Percentiles rank a stretch among this genome's conserved stretches.
Evolutionary conservation across 1,140 invertebrate genomes (phyloP).

Genomic region (Drosophila bifasciata): DNA sequence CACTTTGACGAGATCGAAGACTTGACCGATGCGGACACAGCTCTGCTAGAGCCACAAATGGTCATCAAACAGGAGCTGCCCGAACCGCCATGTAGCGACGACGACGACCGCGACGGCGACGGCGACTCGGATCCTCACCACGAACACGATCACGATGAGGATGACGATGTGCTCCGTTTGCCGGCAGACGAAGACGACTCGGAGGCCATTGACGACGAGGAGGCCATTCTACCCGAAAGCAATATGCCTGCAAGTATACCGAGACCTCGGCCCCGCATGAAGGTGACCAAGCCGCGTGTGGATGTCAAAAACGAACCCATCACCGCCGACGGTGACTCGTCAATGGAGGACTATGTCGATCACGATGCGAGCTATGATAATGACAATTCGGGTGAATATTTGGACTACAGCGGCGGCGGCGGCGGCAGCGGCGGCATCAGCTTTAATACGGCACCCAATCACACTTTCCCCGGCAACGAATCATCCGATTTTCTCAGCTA

Average conservation of each 20-base stretch:
- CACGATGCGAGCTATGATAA: constrained; percentile 51
- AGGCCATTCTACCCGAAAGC: constrained; percentile 63
- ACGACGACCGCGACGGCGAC: constrained; percentile 32
- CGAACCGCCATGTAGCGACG: constrained; percentile 60
- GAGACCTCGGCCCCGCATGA: constrained; percentile 45
- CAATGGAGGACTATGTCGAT: constrained; percentile 60
- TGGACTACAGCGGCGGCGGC: constrained; percentile 57
- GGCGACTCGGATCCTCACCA: constrained; percentile 23
- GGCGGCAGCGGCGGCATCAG: constrained; percentile 47
- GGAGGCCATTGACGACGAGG: constrained; percentile 44
- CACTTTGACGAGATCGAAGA: constrained; percentile 72
- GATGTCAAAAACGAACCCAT: constrained; percentile 50
- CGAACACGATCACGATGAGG: too few relatives aligned
- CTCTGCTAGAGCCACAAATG: constrained; percentile 75
- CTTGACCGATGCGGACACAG: constrained; percentile 71
- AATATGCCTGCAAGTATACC: constrained; percentile 30
- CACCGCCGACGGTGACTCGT: constrained; percentile 53
- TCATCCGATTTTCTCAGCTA: constrained; percentile 64
- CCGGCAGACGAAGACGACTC: constrained; percentile 33
- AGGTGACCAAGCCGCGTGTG: constrained; percentile 33
- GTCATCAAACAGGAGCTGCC: constrained; percentile 78
- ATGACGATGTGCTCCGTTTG: constrained; percentile 29
- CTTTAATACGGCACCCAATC: constrained; percentile 33
- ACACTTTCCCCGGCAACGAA: constrained; percentile 31
- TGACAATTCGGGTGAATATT: constrained; percentile 59